These are phyloP conservation scores for Trichomalopsis sarcophagae DNA, from an alignment of 1,140 invertebrate species.

Conservation along the genomic window DNA sequence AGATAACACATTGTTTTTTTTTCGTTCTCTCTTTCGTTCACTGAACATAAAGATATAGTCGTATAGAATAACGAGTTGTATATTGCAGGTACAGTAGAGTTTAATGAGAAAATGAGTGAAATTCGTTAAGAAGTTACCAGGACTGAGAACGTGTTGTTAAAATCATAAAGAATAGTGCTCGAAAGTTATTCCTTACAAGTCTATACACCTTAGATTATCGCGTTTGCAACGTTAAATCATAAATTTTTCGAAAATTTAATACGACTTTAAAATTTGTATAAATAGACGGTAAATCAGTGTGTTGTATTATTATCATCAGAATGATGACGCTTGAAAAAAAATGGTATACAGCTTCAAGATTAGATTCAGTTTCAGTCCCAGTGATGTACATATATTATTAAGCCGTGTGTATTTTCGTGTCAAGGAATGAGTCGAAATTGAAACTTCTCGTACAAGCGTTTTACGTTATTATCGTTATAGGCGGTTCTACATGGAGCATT, in stretches of 20 bases:
- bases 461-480: constrained; percentile 25
- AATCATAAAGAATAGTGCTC: neutral
- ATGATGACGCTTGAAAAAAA: neutral
- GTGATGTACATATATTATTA: neutral
- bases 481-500: constrained; percentile 37
- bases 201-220: neutral
- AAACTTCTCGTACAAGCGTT: constrained; percentile 49
- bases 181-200: neutral
- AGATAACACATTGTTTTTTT: neutral
- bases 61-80: neutral
- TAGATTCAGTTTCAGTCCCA: neutral
- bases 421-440: constrained; percentile 20
- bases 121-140: neutral
- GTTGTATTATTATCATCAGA: neutral
- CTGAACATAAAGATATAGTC: neutral
- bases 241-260: too few relatives aligned
- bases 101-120: neutral
- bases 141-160: neutral
- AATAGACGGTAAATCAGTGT: neutral
- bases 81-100: constrained; percentile 18
- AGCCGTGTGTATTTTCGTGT: neutral
- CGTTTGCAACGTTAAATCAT: neutral
- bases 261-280: neutral
- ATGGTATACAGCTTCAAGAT: neutral
- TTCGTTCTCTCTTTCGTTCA: neutral